These are phyloP conservation scores for Agrochola macilenta DNA, from an alignment of 2,888 invertebrate genomes.

Conservation along the genomic window DNA sequence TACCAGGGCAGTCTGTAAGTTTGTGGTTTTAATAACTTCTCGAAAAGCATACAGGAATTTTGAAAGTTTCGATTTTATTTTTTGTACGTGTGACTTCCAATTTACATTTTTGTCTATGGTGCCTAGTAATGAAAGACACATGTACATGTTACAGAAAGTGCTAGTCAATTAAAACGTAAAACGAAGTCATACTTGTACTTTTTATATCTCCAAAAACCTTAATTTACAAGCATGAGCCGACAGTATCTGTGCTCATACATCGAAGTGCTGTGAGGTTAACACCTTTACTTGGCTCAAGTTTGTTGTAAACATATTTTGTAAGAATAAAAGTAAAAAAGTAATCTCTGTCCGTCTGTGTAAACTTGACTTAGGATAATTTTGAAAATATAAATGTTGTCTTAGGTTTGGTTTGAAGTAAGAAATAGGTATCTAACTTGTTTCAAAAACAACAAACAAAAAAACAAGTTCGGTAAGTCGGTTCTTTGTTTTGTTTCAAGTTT, in stretches of 20 bases:
- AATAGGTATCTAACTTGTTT: background rate
- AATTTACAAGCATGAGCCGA: conserved; percentile 58
- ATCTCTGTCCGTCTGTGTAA: conserved; percentile 25
- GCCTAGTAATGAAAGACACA: too few species aligned
- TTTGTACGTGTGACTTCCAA: too few species aligned
- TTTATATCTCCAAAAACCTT: conserved; percentile 30
- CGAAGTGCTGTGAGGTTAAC: conserved; percentile 52
- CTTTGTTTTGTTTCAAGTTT: too few species aligned
- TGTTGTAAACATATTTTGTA: conserved; percentile 49
- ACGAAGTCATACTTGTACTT: conserved; percentile 1
- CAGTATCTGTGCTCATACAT: conserved; percentile 60
- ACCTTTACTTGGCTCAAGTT: conserved; percentile 30
- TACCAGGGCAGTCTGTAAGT: too few species aligned
- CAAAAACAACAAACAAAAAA: too few species aligned
- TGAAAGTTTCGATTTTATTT: too few species aligned
- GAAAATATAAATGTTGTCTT: background rate
- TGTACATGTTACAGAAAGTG: conserved; percentile 2
- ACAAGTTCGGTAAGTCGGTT: too few species aligned
- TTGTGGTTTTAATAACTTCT: too few species aligned
- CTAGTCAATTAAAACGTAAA: conserved; percentile 37
- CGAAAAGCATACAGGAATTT: too few species aligned
- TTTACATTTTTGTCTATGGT: too few species aligned
- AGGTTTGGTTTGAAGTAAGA: background rate
- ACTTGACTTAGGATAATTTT: conserved; percentile 15
- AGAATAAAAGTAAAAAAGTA: conserved; percentile 29